These are phyloP conservation scores for Drosophila neoperkinsi DNA, from an alignment of 2,888 invertebrate species.

Conservation along the genomic window DNA sequence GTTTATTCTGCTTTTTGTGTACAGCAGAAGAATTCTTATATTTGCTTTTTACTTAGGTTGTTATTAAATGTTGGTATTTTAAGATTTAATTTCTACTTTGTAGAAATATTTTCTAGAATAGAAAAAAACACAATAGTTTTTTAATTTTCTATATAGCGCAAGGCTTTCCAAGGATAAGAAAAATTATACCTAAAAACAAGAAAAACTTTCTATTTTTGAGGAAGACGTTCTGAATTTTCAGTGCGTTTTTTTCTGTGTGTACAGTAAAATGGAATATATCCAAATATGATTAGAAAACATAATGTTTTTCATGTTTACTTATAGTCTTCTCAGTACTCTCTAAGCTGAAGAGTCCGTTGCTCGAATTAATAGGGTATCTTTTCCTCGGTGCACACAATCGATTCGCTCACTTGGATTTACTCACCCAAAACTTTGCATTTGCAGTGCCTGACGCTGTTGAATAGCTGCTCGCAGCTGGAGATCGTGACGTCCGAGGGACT, in stretches of 20 bases:
- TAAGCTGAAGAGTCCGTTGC: background rate
- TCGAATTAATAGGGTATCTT: background rate
- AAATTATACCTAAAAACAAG: background rate
- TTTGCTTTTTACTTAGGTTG: background rate
- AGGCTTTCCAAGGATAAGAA: no score
- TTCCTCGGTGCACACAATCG: background rate
- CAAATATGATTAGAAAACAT: background rate
- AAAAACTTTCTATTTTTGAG: background rate
- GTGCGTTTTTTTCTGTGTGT: no score
- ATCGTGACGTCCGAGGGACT: constrained; percentile 91
- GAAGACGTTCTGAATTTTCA: background rate
- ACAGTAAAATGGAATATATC: background rate
- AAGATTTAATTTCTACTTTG: background rate
- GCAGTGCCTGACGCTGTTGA: constrained; percentile 88
- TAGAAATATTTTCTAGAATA: background rate
- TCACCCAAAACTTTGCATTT: background rate
- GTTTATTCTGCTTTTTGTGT: no score
- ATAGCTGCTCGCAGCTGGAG: constrained; percentile 89
- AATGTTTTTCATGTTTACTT: background rate
- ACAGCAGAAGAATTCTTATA: no score
- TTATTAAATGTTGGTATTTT: background rate
- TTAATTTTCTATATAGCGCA: no score
- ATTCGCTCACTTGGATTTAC: background rate
- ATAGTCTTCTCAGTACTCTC: background rate
- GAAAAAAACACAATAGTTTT: no score